phyloP scores from a whole-genome alignment of 2,113 vertebrate genomes.

The Heterocephalus glaber region DNA sequence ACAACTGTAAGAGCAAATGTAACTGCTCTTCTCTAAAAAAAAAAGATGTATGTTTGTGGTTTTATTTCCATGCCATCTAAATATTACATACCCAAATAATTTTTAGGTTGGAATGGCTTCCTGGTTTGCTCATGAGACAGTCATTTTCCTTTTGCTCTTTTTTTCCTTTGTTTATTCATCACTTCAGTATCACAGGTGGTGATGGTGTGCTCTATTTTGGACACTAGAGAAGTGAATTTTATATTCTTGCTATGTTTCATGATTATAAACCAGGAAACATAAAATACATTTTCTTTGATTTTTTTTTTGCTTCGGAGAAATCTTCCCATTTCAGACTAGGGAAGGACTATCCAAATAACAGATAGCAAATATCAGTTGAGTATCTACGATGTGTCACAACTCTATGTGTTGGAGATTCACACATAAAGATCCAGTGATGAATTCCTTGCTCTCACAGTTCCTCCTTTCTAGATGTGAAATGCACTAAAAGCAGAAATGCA shows the following conservation, averaged over 20 bases:
- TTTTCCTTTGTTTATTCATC: background rate
- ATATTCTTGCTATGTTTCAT: slow-evolving; percentile 43
- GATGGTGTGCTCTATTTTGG: background rate
- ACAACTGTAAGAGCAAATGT: slow-evolving; percentile 53
- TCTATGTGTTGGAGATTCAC: background rate
- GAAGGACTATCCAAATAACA: background rate
- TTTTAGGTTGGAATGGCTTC: slow-evolving; percentile 23
- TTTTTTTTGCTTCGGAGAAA: slow-evolving; percentile 30
- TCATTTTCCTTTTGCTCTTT: slow-evolving; percentile 51
- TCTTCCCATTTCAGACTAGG: slow-evolving; percentile 43
- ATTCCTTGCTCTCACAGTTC: background rate
- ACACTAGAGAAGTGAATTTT: background rate
- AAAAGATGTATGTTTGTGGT: slow-evolving; percentile 42
- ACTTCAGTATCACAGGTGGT: background rate
- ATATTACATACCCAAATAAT: slow-evolving; percentile 28
- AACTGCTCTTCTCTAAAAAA: slow-evolving; percentile 56
- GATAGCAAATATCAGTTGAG: background rate
- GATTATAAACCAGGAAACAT: slow-evolving; percentile 13
- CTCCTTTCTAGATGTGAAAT: background rate
- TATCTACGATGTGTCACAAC: background rate
- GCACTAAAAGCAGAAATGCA: background rate
- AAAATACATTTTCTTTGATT: background rate
- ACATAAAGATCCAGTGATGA: background rate
- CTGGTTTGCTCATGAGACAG: slow-evolving; percentile 32
- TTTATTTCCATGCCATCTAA: background rate